Evolutionary conservation across 2,888 invertebrate species (phyloP).

Genomic region (Lasius platythorax): DNA sequence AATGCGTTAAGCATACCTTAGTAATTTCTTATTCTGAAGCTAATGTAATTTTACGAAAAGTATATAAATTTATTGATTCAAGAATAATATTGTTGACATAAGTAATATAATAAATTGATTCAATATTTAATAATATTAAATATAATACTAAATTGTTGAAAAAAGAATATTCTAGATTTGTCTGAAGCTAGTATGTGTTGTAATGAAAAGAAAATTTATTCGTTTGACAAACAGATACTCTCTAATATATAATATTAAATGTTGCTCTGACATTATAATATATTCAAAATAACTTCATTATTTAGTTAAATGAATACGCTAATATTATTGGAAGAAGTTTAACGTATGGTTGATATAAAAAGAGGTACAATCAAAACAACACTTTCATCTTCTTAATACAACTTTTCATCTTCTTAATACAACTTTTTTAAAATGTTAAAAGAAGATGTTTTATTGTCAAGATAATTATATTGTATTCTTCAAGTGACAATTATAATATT

Average conservation of each 20-base stretch:
- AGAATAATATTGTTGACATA: neutral
- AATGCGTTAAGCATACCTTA: neutral
- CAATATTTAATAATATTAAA: neutral
- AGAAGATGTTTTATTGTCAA: no score
- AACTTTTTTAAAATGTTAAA: no score
- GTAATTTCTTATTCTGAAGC: neutral
- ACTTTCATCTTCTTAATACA: slow-evolving; percentile 5
- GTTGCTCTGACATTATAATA: neutral
- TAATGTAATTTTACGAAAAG: neutral
- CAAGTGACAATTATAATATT: no score
- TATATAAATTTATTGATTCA: neutral
- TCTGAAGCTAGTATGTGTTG: neutral
- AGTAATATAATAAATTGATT: neutral
- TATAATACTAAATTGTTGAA: neutral
- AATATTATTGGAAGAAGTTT: neutral
- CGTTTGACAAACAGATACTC: neutral
- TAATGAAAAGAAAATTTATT: neutral
- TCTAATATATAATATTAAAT: neutral
- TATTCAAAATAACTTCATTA: neutral
- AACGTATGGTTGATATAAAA: neutral
- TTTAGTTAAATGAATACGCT: slow-evolving; percentile 4
- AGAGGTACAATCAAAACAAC: neutral
- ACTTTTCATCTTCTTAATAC: neutral
- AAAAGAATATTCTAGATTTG: neutral
- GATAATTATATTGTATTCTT: no score